phyloP scores from a whole-genome alignment of 2,888 invertebrate genomes.

The Heteropelma amictum region DNA sequence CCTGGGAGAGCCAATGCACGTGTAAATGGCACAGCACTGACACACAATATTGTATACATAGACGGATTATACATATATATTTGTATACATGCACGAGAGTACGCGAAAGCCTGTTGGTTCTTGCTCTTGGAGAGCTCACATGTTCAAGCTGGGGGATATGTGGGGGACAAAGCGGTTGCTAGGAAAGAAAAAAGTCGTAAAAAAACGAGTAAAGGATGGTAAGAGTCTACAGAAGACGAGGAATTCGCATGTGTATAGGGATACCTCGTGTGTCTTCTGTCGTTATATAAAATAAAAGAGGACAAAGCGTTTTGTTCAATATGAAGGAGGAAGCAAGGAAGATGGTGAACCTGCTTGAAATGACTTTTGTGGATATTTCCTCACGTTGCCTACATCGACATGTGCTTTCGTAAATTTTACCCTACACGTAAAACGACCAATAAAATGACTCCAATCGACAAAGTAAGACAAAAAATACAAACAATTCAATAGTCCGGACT shows the following conservation, averaged over 20 bases:
- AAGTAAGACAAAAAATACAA: no score
- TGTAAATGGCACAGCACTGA: constrained; percentile 12
- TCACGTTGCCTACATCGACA: neutral
- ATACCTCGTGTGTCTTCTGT: constrained; percentile 14
- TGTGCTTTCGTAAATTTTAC: neutral
- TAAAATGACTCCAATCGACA: neutral
- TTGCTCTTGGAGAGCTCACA: constrained; percentile 43
- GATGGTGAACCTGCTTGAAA: constrained; percentile 21
- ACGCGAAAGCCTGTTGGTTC: constrained; percentile 49
- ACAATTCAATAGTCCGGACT: no score
- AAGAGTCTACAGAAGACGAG: constrained; percentile 25
- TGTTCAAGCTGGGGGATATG: constrained; percentile 33
- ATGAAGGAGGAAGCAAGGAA: constrained; percentile 27
- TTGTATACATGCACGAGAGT: constrained; percentile 20
- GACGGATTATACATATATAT: neutral
- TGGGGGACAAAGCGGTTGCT: constrained; percentile 42
- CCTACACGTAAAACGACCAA: neutral
- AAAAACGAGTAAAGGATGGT: constrained; percentile 7
- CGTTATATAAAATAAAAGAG: constrained; percentile 49
- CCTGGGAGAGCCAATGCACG: neutral
- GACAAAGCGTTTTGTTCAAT: constrained; percentile 35
- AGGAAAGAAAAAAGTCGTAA: constrained; percentile 17
- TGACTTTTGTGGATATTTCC: constrained; percentile 38
- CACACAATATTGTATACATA: neutral
- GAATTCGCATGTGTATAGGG: constrained; percentile 7